phyloP scores from a whole-genome alignment of 2,113 vertebrate genomes.

The Phycodurus eques region DNA sequence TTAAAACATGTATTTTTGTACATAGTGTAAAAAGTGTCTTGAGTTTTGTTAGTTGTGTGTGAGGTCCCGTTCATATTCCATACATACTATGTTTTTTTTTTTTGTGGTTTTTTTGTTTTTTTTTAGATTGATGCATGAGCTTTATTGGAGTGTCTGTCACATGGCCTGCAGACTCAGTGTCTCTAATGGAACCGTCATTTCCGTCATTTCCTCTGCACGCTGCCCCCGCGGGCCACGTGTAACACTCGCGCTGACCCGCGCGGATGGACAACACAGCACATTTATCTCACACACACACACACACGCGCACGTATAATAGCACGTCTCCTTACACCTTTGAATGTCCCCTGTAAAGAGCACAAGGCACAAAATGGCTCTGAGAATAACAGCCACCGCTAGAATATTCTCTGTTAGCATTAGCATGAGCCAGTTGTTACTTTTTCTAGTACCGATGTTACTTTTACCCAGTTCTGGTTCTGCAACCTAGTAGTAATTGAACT shows the following conservation, averaged over 20 bases:
- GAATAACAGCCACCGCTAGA: background rate
- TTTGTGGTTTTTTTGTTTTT: conserved; percentile 10
- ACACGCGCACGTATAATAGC: background rate
- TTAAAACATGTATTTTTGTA: background rate
- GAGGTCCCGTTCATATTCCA: conserved; percentile 15
- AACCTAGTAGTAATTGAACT: no score
- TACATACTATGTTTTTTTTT: conserved; percentile 6
- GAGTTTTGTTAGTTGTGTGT: background rate
- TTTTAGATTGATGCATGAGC: conserved; percentile 67
- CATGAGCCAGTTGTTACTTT: background rate
- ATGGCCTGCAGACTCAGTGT: conserved; percentile 68
- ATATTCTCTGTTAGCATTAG: background rate
- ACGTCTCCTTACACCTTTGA: conserved; percentile 33
- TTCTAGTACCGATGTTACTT: no score
- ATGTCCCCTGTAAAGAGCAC: background rate
- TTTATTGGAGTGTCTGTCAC: conserved; percentile 69
- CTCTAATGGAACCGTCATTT: conserved; percentile 70
- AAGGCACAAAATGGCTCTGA: background rate
- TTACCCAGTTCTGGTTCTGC: no score
- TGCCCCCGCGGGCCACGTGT: conserved; percentile 72
- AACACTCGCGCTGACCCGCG: conserved; percentile 73
- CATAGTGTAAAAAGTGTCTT: background rate
- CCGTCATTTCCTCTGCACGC: conserved; percentile 68
- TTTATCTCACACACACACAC: conserved; percentile 40
- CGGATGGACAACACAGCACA: conserved; percentile 53